Conservation (phyloP, 2,797 vertebrate species). For the Hippoglossus hippoglossus region DNA sequence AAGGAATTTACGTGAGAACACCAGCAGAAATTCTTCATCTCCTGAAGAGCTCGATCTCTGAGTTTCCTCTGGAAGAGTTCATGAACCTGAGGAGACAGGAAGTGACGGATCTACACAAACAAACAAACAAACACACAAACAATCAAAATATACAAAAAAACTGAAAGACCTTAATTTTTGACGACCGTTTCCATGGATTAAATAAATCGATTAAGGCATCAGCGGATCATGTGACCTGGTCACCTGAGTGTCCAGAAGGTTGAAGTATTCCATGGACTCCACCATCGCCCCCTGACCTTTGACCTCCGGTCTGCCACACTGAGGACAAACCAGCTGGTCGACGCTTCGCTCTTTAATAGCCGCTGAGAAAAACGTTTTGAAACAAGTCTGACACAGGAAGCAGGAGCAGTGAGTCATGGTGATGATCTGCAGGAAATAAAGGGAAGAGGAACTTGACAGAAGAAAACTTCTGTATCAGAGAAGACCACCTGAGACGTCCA, state of each 20-base stretch:
- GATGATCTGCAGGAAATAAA: constrained; percentile 74
- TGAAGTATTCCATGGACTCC: constrained; percentile 84
- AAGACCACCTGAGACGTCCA: background rate
- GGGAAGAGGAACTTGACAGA: background rate
- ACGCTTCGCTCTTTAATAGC: constrained; percentile 85
- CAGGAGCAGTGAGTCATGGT: constrained; percentile 87
- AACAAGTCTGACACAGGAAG: constrained; percentile 83
- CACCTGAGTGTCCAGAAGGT: constrained; percentile 86
- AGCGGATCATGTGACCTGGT: constrained; percentile 2
- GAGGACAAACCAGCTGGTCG: constrained; percentile 80
- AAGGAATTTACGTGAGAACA: constrained; percentile 82
- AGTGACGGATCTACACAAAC: constrained; percentile 82
- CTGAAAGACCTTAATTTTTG: too few species aligned
- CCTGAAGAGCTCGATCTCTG: constrained; percentile 81
- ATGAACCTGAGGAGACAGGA: constrained; percentile 78
- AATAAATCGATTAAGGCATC: too few species aligned
- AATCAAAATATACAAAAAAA: too few species aligned
- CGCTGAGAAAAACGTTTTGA: constrained; percentile 79
- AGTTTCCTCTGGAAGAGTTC: constrained; percentile 88
- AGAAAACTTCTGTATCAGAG: background rate
- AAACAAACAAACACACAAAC: background rate
- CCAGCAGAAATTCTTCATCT: constrained; percentile 86
- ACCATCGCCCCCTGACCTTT: constrained; percentile 64
- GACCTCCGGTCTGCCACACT: constrained; percentile 82
- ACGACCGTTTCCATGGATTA: too few species aligned